phyloP scores from a whole-genome alignment of 2,797 vertebrate species.

The Anisognathus igniventris region DNA sequence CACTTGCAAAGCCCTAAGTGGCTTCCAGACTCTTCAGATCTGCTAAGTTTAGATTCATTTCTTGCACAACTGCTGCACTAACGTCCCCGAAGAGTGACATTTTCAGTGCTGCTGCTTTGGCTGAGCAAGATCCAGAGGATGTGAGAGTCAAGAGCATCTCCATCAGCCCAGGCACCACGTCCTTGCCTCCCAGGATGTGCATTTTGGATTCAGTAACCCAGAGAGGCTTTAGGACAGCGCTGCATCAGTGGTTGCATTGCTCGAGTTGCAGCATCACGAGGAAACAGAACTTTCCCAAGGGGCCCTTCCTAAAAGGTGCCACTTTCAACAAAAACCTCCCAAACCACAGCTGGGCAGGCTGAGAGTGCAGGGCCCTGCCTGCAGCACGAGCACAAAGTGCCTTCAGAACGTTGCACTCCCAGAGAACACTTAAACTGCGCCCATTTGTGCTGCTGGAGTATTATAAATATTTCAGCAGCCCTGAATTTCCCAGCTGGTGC shows the following conservation, averaged over 20 bases:
- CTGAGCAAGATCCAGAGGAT: background rate
- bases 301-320: background rate
- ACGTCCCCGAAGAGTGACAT: background rate
- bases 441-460: background rate
- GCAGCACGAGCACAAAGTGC: background rate
- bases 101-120: background rate
- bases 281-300: background rate
- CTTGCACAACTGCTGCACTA: background rate
- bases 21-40: background rate
- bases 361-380: background rate
- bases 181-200: background rate
- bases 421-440: background rate
- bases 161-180: accelerated
- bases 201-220: background rate
- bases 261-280: background rate
- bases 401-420: background rate
- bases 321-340: background rate
- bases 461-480: background rate
- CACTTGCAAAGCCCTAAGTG: background rate
- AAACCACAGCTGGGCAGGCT: accelerated
- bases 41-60: background rate
- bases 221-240: accelerated
- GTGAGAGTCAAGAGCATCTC: background rate
- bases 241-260: accelerated
- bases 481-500: background rate